These are phyloP conservation scores for Acanthosepion esculentum DNA, from an alignment of 2,888 invertebrate species.

Conservation along the genomic window DNA sequence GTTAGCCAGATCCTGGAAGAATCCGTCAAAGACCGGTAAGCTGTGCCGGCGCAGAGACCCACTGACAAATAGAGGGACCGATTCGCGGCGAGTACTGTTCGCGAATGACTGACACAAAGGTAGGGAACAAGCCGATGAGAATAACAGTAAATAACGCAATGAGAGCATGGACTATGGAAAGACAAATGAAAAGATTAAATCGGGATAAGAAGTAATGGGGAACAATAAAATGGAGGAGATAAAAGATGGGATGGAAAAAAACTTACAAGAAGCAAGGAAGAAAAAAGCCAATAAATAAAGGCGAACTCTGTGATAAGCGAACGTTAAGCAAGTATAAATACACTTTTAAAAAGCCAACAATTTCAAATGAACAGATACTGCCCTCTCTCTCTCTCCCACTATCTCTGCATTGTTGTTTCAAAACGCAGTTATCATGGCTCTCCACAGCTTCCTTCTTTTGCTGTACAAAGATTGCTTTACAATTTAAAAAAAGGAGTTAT, in stretches of 20 bases:
- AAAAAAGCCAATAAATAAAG: not conserved
- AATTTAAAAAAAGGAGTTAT: too few species aligned
- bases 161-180: not conserved
- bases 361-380: too few species aligned
- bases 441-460: too few species aligned
- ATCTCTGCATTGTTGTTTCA: too few species aligned
- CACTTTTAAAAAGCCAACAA: too few species aligned
- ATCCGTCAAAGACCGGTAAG: not conserved
- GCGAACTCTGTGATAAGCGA: too few species aligned
- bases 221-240: not conserved
- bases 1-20: not conserved
- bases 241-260: not conserved
- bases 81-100: not conserved
- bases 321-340: too few species aligned
- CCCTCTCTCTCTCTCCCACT: too few species aligned
- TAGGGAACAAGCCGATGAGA: not conserved
- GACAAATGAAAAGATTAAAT: not conserved
- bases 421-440: too few species aligned
- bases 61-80: not conserved
- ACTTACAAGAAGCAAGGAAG: too few species aligned
- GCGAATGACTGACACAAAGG: not conserved
- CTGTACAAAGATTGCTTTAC: too few species aligned
- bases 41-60: not conserved
- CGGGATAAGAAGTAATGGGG: not conserved
- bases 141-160: not conserved